These are phyloP conservation scores for Propsilocerus akamusi DNA, from an alignment of 1,140 invertebrate species.

Conservation along the genomic window DNA sequence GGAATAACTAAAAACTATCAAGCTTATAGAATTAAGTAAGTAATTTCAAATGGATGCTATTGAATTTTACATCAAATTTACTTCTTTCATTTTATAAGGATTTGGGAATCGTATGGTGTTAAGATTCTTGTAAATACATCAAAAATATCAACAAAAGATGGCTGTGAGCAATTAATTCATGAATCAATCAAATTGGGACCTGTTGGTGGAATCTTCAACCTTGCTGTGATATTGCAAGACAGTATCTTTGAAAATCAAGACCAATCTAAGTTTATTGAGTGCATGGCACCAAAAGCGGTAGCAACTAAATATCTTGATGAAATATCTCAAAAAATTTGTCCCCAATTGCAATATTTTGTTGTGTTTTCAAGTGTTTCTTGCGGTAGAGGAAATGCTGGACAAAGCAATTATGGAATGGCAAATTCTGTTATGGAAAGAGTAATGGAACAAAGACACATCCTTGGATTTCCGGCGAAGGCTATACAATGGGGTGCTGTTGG, in stretches of 20 bases:
- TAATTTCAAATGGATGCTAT: background rate
- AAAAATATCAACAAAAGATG: conserved; percentile 38
- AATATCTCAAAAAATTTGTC: conserved; percentile 33
- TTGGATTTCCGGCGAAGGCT: conserved; percentile 41
- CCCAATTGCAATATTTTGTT: conserved; percentile 39
- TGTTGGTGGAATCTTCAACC: conserved; percentile 64
- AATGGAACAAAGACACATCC: conserved; percentile 34
- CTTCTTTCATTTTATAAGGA: conserved; percentile 21
- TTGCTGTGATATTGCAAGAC: conserved; percentile 52
- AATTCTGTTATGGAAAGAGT: conserved; percentile 57
- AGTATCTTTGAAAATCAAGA: conserved; percentile 42
- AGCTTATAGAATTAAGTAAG: conserved; percentile 33
- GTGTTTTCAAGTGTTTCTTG: conserved; percentile 79
- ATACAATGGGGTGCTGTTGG: conserved; percentile 54
- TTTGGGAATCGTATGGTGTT: conserved; percentile 42
- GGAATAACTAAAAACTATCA: conserved; percentile 70
- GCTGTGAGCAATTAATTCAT: conserved; percentile 38
- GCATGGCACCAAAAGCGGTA: conserved; percentile 35
- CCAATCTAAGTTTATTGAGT: conserved; percentile 30
- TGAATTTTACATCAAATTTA: background rate
- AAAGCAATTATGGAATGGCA: conserved; percentile 70
- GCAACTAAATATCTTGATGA: conserved; percentile 40
- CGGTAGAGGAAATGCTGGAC: conserved; percentile 74
- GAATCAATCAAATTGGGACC: conserved; percentile 38
- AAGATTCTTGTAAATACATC: conserved; percentile 38